Base-by-base conservation (phyloP, 2,797 vertebrate genomes). In the Acrossocheilus fasciatus region DNA sequence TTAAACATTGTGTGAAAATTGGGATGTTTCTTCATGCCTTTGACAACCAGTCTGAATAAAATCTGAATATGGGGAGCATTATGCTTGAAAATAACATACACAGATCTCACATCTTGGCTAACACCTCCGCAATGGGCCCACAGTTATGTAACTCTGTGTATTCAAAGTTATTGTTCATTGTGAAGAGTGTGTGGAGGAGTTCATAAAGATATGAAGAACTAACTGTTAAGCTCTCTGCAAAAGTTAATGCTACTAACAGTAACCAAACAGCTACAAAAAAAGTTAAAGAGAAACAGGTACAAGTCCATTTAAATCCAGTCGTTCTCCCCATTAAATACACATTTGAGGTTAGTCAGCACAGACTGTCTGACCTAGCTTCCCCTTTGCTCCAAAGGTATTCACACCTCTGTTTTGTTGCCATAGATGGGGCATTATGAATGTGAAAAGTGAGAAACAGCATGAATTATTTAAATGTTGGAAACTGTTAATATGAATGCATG, bases 151-250 rank as follows among this genome's bases (percentile, higher is more conserved):
- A 88, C 50, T 34, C 59, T 45, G 81, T 57, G 43, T 81, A 79
- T 77, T 76, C 68, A 66, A 82, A 87, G 18, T 70, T 70, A 88
- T 87, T 77, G 83, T 87, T 90, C 81, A 80, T 36, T 30, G 66
- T 87, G 50, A 78, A 88, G 36, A 26, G 68, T 75, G 75, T 81
- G 82, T 76, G 89, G 66, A 87, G 86, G 79, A 88, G 87, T 90
- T 72, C 6, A 12, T 18, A 62, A 82, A 66, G 45, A 77, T 84
- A 45, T 72, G 57, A 87, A 83, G 59, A 57, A 62, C 36, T 70
- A 86, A 68, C 30, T 10, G 23, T 73, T 73, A 30, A 59, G 59
- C n/a, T 14, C n/a, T 75, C 30, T 50, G 52, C 14, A 54, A 45
- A 36, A 80, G 84, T 80, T 72, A 73, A 73, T 34, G 23, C 17